Evolutionary conservation across 1,140 invertebrate species (phyloP), one percentile per base, ranked within the genome.

Genomic region (Lepidurus packardi): DNA sequence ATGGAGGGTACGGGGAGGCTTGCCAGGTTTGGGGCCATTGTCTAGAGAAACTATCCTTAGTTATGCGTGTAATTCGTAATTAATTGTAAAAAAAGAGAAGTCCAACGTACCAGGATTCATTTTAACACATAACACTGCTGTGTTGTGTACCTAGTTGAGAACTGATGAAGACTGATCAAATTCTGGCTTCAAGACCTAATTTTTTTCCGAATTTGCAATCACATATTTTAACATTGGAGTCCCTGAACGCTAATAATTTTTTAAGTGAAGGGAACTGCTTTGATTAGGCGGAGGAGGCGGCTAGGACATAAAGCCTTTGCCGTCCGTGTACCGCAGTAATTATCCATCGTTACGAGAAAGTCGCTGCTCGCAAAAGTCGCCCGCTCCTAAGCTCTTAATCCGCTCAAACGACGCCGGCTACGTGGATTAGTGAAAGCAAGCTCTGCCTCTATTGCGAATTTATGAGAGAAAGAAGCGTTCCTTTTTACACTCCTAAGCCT

Each of bases 141-240:
- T 21, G 34, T 1, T 16, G 8, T 16, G 4, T 65, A 7, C 53
- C 21, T n/a, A 21, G 21, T n/a, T 65, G 13, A 7, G 8, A 65
- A 65, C 53, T n/a, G 53, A 65, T 8, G 9, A 65, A 65, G 53
- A 65, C 53, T 65, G 53, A 65, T 65, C 13, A 65, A 65, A 65
- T 65, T 65, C 21, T 13, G 16, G 16, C 21, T 5, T 65, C 53
- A 65, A 13, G 53, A 65, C 53, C 53, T 65, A 65, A 34, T 34
- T 16, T 21, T 16, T 16, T 65, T 0, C 16, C 53, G 53, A 16
- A 65, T 13, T 65, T 65, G 16, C 1, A 47, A 47, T 65, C 16
- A 65, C 8, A 21, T 2, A 65, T 7, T 65, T 16, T 13, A 65
- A 65, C 9, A 65, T 65, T 65, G 53, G 5, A 65, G 21, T 65